Conservation (phyloP, 92 coral and sea anemone species). For the Umimayanthus chanpuru region DNA sequence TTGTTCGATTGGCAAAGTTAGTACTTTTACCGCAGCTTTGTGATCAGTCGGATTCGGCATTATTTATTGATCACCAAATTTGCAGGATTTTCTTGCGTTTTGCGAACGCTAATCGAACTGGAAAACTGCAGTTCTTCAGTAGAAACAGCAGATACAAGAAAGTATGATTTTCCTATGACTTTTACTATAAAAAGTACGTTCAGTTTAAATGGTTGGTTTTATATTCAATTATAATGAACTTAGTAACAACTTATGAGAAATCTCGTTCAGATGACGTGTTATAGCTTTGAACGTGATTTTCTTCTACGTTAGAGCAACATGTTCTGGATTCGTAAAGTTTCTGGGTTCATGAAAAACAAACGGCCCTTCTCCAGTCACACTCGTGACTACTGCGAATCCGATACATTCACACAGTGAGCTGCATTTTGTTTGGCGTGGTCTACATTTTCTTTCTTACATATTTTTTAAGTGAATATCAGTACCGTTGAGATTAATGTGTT, state of each 20-base stretch:
- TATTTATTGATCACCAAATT: constrained; percentile 18
- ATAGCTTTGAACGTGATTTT: background rate
- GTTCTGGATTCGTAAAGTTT: background rate
- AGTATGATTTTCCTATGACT: background rate
- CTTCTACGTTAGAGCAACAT: background rate
- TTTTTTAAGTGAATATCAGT: background rate
- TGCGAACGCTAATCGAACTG: background rate
- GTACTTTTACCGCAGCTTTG: background rate
- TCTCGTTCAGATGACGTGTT: background rate
- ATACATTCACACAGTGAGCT: background rate
- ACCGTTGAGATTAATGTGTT: background rate
- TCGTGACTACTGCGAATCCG: background rate
- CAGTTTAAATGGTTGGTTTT: background rate
- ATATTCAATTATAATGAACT: background rate
- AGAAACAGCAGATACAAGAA: background rate
- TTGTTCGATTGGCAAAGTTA: background rate
- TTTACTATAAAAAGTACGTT: background rate
- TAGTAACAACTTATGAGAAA: background rate
- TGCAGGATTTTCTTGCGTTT: background rate
- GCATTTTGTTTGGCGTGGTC: too few species aligned
- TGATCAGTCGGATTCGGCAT: background rate
- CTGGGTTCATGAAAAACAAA: background rate
- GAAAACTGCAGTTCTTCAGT: background rate
- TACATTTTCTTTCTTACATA: too few species aligned
- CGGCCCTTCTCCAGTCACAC: background rate